phyloP scores from a whole-genome alignment of 2,113 vertebrate genomes.

The Hystrix brachyura region DNA sequence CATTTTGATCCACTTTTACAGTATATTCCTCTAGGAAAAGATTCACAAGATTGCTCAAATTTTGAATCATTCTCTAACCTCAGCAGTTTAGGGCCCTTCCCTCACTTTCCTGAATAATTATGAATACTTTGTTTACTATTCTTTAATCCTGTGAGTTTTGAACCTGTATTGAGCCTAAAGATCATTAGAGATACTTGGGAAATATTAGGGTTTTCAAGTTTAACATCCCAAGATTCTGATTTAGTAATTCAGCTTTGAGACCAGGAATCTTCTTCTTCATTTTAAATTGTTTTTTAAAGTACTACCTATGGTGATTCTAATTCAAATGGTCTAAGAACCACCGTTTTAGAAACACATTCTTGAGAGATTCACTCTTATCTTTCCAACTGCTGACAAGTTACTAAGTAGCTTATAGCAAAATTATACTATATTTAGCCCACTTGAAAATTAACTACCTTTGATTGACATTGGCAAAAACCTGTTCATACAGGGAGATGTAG shows the following conservation, averaged over 20 bases:
- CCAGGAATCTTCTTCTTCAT: not conserved
- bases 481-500: not conserved
- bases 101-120: not conserved
- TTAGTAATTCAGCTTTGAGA: not conserved
- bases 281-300: not conserved
- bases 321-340: not conserved
- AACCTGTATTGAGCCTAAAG: not conserved
- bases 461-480: not conserved
- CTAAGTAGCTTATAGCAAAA: slow-evolving; percentile 23
- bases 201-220: not conserved
- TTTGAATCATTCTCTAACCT: not conserved
- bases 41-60: not conserved
- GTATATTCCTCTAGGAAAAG: not conserved
- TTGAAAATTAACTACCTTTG: slow-evolving; percentile 24
- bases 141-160: not conserved
- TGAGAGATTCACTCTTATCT: not conserved
- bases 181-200: not conserved
- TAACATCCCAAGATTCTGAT: not conserved
- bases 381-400: not conserved
- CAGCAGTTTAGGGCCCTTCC: not conserved
- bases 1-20: slow-evolving; percentile 46
- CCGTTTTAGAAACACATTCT: not conserved
- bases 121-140: not conserved
- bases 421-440: not conserved
- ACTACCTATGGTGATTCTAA: not conserved